phyloP scores from a whole-genome alignment of 2,797 vertebrate genomes.

The Melanitta fusca region DNA sequence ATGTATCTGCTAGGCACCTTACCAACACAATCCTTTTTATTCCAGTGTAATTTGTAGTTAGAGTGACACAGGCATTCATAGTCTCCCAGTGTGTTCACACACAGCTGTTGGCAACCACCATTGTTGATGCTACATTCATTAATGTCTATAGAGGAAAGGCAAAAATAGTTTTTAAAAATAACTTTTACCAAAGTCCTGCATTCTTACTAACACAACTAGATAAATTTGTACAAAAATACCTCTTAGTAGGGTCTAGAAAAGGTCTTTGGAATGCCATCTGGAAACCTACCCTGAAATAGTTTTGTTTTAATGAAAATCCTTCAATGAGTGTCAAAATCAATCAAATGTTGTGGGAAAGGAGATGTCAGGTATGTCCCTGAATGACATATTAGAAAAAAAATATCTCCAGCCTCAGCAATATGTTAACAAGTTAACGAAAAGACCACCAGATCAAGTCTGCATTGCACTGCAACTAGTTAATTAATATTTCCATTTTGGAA shows the following conservation, averaged over 20 bases:
- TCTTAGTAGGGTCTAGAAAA: background rate
- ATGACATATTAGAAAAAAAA: background rate
- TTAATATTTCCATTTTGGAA: background rate
- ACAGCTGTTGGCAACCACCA: constrained; percentile 93
- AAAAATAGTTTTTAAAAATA: background rate
- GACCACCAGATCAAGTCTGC: background rate
- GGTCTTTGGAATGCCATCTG: background rate
- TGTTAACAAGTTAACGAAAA: background rate
- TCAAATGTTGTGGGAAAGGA: background rate
- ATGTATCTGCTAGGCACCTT: constrained; percentile 75
- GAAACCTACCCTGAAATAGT: background rate
- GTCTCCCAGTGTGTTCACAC: constrained; percentile 89
- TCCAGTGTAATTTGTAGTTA: constrained; percentile 95
- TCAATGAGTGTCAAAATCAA: background rate
- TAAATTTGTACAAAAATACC: background rate
- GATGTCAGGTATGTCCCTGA: background rate
- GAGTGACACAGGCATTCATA: constrained; percentile 91
- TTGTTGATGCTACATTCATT: constrained; percentile 96
- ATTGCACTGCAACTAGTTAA: background rate
- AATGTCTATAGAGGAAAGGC: constrained; percentile 83
- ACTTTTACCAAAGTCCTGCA: background rate
- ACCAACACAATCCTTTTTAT: constrained; percentile 98
- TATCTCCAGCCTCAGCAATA: background rate
- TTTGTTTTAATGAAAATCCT: background rate
- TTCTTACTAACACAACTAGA: background rate